Percentiles rank a stretch among this genome's conserved stretches.
Conservation (phyloP, 1,140 invertebrate species). For the Diachasmimorpha longicaudata region DNA sequence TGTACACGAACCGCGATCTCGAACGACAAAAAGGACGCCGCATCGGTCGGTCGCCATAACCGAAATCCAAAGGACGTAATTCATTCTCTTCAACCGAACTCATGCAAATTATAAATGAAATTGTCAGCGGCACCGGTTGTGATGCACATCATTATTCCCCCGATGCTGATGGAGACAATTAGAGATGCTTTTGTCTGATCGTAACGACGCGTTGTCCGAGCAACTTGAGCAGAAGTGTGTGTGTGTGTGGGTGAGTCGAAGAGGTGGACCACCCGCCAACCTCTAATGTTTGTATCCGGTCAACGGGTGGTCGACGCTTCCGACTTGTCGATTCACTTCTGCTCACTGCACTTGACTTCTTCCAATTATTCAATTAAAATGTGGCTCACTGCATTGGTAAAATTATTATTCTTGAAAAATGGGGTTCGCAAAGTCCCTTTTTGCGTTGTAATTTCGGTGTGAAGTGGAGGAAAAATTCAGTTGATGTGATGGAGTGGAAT, state of each 20-base stretch:
- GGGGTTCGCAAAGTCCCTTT: too few relatives aligned
- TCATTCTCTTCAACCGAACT: slow-evolving; percentile 48
- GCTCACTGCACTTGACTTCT: background rate
- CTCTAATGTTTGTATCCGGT: slow-evolving; percentile 55
- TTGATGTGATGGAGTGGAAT: too few relatives aligned
- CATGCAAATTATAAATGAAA: slow-evolving; percentile 56
- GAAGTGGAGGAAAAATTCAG: too few relatives aligned
- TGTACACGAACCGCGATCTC: background rate
- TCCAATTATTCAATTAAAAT: background rate
- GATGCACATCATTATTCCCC: slow-evolving; percentile 38
- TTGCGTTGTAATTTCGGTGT: too few relatives aligned
- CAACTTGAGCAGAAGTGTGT: slow-evolving; percentile 38
- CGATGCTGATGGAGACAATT: slow-evolving; percentile 52
- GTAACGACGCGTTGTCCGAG: slow-evolving; percentile 42
- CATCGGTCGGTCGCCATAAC: background rate
- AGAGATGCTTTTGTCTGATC: slow-evolving; percentile 47
- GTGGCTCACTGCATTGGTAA: background rate
- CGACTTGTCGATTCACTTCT: slow-evolving; percentile 23
- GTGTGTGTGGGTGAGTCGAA: background rate
- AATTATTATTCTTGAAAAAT: background rate
- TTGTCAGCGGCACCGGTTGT: slow-evolving; percentile 46
- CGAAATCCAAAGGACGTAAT: background rate
- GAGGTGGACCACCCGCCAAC: slow-evolving; percentile 47
- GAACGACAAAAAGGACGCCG: background rate
- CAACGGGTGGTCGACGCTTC: slow-evolving; percentile 34